Base-by-base conservation (phyloP, 1,140 invertebrate species). In the Microvelia longipes region DNA sequence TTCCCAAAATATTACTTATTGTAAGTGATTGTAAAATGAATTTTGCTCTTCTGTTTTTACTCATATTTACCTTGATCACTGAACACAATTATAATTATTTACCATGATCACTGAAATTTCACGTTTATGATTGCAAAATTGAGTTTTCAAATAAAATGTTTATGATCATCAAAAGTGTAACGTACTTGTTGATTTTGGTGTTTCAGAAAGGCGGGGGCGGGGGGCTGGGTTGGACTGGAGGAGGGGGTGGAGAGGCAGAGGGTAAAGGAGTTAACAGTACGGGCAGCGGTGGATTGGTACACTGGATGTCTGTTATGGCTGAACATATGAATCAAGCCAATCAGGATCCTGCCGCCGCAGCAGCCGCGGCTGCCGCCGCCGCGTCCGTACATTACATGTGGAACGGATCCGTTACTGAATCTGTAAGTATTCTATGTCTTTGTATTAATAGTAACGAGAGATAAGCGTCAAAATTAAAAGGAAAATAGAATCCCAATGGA, bases 291-390 rank as follows among this genome's bases (percentile, higher is more conserved):
- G 83, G 80, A 72, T 79, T 86, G 74, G 84, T 85, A 73, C 85
- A 87, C 76, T 86, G 85, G 85, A 85, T 86, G 82, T 85, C 84
- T 76, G 83, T 86, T 74, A 86, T 86, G 84, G 83, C 85, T 30
- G 85, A 86, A 70, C 85, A 85, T 77, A 85, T 85, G 76, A 85
- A 84, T 79, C 62, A 64, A 24, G 62, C 62, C 62, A 64, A 64
- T 26, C 62, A 64, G 62, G 62, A 64, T 24, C 62, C 62, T 5
- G 75, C 76, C 67, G 73, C 72, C 61, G 70, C 74, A 29, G 68
- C 71, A 24, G 66, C 64, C 71, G 80, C 83, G 75, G 80, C 82
- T 13, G 83, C 84, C 75, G 82, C 74, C 77, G 80, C 69, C 78
- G 69, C 69, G 50, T 82, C 72, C 77, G 83, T 77, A 75, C 83